Evolutionary conservation across 2,113 vertebrate species (phyloP), one percentile per base, ranked within the genome.

Genomic region (Channa argus): DNA sequence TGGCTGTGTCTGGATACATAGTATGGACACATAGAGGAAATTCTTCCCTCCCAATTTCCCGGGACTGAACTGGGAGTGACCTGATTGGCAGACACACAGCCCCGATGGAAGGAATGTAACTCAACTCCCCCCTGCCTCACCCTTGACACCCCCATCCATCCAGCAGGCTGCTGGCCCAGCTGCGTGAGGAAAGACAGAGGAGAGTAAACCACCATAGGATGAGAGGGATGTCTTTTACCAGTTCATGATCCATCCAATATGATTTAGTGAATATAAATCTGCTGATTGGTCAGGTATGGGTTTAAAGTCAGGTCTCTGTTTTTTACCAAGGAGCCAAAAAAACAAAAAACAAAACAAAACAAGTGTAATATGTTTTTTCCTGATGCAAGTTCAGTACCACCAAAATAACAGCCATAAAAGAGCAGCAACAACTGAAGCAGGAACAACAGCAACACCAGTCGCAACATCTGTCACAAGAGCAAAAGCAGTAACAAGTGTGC

Each of bases 11-110:
- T 77, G 24, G 24, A 24, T 24, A 24, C 24, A 24, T 24, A 90
- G 60, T 85, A 74, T 74, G 80, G 87, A 89, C 80, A 82, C 86
- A 89, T 74, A 83, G 90, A 89, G 87, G 79, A 89, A 90, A 91
- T 91, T 91, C 88, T 88, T 86, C 82, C 82, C 83, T 92, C 88
- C 80, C 89, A 91, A 91, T 92, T 94, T 91, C 85, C 87, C 79
- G 90, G 87, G 94, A 90, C 79, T 95, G 94, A 96, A 95, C 94
- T 95, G 89, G 91, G 92, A 88, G 89, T 95, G 94, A 95, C 92
- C 93, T 84, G 90, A 77, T 87, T 90, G 68, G 65, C 89, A 92
- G 86, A 86, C 89, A 86, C 88, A 91, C 91, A 88, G 89, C 36
- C 24, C 0, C 3, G 69, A 91, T 91, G 93, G 92, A 93, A 94